Percentiles rank a stretch among this genome's conserved stretches.
phyloP scores from a whole-genome alignment of 2,113 vertebrate species.

The Ophthalmotilapia sp. region DNA sequence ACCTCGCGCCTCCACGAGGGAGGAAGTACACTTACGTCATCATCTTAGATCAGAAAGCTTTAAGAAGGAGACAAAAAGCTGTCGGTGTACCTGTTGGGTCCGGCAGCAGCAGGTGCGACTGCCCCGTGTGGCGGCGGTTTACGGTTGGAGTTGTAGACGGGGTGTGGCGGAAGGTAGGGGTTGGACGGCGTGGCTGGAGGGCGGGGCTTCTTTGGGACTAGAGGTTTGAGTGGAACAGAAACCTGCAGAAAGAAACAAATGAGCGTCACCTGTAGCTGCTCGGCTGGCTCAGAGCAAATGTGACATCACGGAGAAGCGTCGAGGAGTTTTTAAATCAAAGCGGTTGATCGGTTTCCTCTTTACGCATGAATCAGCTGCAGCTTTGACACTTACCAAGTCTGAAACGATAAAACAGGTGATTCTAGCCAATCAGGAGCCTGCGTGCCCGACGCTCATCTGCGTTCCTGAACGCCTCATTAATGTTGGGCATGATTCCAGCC shows the following conservation, averaged over 20 bases:
- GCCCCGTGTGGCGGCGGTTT: neutral
- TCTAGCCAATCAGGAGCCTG: neutral
- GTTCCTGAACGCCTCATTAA: neutral
- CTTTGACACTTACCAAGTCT: neutral
- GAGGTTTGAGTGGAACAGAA: slow-evolving; percentile 44
- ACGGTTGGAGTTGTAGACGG: neutral
- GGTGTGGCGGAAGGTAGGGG: neutral
- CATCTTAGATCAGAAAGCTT: neutral
- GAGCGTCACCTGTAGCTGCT: neutral
- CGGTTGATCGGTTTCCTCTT: neutral
- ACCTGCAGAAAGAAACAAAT: slow-evolving; percentile 28
- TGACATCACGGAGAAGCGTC: neutral
- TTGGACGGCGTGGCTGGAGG: slow-evolving; percentile 1
- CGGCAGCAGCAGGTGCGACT: neutral
- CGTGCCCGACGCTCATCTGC: neutral
- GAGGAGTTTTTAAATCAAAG: neutral
- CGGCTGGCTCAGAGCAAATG: neutral
- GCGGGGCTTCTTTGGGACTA: slow-evolving; percentile 62
- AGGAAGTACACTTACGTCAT: neutral
- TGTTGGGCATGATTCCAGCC: neutral
- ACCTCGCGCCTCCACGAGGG: neutral
- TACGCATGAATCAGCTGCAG: neutral
- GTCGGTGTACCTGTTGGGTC: slow-evolving; percentile 23
- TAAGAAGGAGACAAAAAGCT: neutral
- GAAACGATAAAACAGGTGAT: neutral